Conservation (phyloP, 2,797 vertebrate genomes). For the Limnodromus scolopaceus region DNA sequence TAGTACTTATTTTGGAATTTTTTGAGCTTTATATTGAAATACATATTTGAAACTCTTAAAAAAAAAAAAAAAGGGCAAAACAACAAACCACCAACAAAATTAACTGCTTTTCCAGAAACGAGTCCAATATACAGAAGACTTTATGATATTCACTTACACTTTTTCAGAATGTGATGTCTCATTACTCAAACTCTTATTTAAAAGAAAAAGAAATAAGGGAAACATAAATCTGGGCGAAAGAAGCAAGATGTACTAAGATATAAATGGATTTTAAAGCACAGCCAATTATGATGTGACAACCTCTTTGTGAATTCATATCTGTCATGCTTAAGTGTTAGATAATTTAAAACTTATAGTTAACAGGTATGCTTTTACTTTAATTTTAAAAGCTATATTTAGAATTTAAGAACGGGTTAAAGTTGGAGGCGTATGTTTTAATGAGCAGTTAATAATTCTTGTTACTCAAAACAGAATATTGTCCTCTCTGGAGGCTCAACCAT, state of each 20-base stretch:
- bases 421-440: background rate
- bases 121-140: background rate
- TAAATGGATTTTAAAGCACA: background rate
- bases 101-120: accelerated
- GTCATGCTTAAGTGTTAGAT: background rate
- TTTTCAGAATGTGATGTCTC: background rate
- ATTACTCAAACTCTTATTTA: background rate
- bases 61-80: background rate
- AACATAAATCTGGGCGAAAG: background rate
- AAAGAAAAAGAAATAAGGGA: background rate
- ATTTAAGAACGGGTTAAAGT: background rate
- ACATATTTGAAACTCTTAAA: background rate
- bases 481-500: slow-evolving; percentile 98
- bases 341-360: background rate
- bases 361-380: no score
- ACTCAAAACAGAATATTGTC: slow-evolving; percentile 89
- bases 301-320: background rate
- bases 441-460: background rate
- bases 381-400: background rate
- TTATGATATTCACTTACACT: background rate
- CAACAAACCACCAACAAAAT: background rate
- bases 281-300: background rate
- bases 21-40: background rate
- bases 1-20: background rate
- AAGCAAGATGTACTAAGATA: background rate